A percentile compares a stretch with the other conserved stretches of the same genome.
Evolutionary conservation across 2,888 invertebrate species (phyloP).

Genomic region (Limnephilus auricula): DNA sequence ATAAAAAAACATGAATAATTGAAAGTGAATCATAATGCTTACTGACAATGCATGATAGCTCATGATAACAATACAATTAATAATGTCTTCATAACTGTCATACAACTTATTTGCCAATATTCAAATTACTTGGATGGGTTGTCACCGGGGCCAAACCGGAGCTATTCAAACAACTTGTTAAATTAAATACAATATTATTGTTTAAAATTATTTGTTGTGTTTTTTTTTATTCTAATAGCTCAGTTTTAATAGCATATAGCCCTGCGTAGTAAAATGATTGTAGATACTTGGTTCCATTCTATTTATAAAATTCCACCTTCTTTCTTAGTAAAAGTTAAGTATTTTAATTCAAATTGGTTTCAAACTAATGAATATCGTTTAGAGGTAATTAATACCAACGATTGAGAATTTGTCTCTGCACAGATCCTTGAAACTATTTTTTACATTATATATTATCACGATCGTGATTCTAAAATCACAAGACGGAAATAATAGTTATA

Average conservation of each 20-base stretch:
- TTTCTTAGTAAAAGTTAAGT: not conserved
- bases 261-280: not conserved
- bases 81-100: not conserved
- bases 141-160: not conserved
- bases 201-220: not conserved
- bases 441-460: not conserved
- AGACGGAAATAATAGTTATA: not conserved
- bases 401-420: not conserved
- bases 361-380: not conserved
- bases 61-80: not conserved
- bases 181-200: not conserved
- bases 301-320: not conserved
- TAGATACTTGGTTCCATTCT: not conserved
- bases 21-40: conserved; percentile 8
- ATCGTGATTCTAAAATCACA: not conserved
- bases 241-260: not conserved
- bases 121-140: not conserved
- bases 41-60: not conserved
- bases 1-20: not conserved
- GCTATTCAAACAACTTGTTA: not conserved
- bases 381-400: not conserved
- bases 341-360: not conserved
- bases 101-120: not conserved
- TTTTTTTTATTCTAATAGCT: not conserved
- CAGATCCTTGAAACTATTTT: not conserved